These are phyloP conservation scores for Galbula dea DNA, from an alignment of 2,113 vertebrate genomes.

Conservation along the genomic window DNA sequence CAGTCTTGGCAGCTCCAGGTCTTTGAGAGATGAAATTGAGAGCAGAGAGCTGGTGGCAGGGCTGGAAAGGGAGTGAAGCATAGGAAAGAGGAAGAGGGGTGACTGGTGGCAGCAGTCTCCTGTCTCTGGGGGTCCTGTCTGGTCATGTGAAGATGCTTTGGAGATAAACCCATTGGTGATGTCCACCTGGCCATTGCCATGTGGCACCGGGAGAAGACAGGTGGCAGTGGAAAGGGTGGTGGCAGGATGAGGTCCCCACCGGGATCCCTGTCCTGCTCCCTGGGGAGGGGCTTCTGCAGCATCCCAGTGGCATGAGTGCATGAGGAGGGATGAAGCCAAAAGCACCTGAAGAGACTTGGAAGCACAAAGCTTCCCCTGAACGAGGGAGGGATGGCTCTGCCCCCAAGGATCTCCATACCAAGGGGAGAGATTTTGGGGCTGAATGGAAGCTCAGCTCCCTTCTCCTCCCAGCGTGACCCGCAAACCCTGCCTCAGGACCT, in stretches of 20 bases:
- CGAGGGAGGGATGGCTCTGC: background rate
- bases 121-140: background rate
- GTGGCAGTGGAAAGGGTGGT: background rate
- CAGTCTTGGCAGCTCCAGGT: background rate
- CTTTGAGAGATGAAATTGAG: background rate
- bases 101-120: background rate
- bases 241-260: background rate
- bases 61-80: background rate
- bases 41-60: background rate
- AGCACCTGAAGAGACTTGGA: background rate
- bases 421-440: background rate
- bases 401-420: rapidly evolving
- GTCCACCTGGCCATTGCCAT: rapidly evolving
- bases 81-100: background rate
- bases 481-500: background rate
- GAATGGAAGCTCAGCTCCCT: background rate
- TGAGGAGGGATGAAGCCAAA: background rate
- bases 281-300: background rate
- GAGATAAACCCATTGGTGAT: background rate
- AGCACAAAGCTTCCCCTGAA: background rate
- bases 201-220: background rate
- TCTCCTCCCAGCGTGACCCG: background rate
- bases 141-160: background rate
- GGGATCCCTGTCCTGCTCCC: background rate
- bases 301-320: background rate